Evolutionary conservation across 2,797 vertebrate genomes (phyloP), one percentile per base, ranked within the genome.

Genomic region (Gastrophryne carolinensis): DNA sequence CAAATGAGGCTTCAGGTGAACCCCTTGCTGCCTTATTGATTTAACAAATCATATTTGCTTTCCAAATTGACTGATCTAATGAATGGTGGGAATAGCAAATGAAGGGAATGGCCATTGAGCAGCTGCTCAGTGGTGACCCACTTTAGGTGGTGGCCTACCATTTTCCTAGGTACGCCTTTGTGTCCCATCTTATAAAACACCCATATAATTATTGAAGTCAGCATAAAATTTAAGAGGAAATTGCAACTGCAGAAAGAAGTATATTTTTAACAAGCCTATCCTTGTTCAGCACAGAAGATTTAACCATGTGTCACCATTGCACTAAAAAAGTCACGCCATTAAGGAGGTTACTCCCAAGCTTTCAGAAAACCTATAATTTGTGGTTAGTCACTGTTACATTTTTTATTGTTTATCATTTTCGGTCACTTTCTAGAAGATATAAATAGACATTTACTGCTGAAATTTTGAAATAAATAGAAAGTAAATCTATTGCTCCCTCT

Each of bases 331-430:
- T 50, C 34, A 10, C 35, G 17, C 26, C 35, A 75, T 57, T 75
- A 68, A 4, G 5, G 21, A 24, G 8, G 32, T 11, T 57, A 21
- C 57, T 52, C n/a, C 23, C 52, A 75, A 61, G 54, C 54, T 30
- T 67, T 44, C 27, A 54, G 30, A 54, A 72, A 64, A 41, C 71
- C 71, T 64, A 13, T 56, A 53, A 73, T 73, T 73, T 73, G 35
- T 50, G 19, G 37, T 72, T 64, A 73, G 71, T 73, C 60, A 73
- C 8, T 17, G 32, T 54, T 54, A 8, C 17, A 4, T 27, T 72
- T 73, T n/a, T 73, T 54, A 73, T 73, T 73, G 60, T 24, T 44
- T 60, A 73, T 73, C 13, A 35, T 72, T 71, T 60, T 15, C 58
- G 34, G 6, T 7, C 32, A 27, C 39, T 54, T 54, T 34, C 3